Evolutionary conservation across 2,797 vertebrate genomes (phyloP).

Genomic region (Lates japonicus): DNA sequence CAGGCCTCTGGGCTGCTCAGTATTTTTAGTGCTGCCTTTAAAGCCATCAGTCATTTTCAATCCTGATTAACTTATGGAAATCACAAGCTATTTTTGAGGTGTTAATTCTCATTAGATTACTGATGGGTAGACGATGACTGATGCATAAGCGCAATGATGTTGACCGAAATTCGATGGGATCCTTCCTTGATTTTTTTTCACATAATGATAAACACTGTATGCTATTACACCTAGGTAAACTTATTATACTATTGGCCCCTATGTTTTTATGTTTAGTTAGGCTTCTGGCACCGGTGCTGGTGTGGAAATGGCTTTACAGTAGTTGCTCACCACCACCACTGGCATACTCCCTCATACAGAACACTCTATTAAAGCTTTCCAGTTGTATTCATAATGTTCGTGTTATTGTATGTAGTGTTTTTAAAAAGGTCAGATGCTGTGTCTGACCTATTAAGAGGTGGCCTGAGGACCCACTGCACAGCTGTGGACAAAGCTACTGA

Average conservation of each 20-base stretch:
- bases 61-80: conserved; percentile 79
- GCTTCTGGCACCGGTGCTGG: conserved; percentile 7
- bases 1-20: conserved; percentile 75
- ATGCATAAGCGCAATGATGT: conserved; percentile 42
- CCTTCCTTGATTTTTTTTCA: conserved; percentile 28
- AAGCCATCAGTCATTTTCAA: conserved; percentile 81
- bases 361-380: conserved; percentile 37
- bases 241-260: not conserved
- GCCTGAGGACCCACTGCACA: conserved; percentile 51
- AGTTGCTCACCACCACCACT: conserved; percentile 32
- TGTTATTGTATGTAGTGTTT: conserved; percentile 43
- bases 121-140: conserved; percentile 67
- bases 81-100: conserved; percentile 73
- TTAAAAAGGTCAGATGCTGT: conserved; percentile 59
- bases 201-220: conserved; percentile 5
- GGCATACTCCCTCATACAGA: conserved; percentile 13
- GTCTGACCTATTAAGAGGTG: conserved; percentile 57
- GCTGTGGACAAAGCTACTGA: conserved; percentile 50
- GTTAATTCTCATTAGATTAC: conserved; percentile 75
- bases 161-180: conserved; percentile 42
- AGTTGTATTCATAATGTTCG: conserved; percentile 34
- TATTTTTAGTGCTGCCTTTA: conserved; percentile 80
- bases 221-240: not conserved
- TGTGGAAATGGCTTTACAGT: conserved; percentile 20
- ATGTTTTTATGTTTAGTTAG: conserved; percentile 24